These are phyloP conservation scores for Bactericera cockerelli DNA, from an alignment of 1,140 invertebrate species.

Conservation along the genomic window DNA sequence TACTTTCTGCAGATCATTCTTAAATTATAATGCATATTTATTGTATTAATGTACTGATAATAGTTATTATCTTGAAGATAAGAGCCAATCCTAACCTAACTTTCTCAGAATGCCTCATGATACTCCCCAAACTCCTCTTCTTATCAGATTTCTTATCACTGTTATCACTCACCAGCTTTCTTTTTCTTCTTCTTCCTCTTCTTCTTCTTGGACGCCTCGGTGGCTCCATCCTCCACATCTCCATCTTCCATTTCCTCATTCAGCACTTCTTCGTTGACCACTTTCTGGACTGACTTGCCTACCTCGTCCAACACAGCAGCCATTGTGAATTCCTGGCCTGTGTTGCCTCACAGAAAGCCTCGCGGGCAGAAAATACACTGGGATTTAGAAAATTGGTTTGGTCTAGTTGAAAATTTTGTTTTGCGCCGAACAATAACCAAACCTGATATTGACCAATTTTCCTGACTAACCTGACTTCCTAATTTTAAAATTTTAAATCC, in stretches of 20 bases:
- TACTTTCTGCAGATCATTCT: too few relatives aligned
- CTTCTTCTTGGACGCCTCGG: conserved; percentile 45
- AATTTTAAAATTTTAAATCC: too few relatives aligned
- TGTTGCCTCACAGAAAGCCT: too few relatives aligned
- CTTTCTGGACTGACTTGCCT: conserved; percentile 33
- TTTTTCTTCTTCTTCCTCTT: conserved; percentile 62
- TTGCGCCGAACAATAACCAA: too few relatives aligned
- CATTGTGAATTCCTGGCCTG: conserved; percentile 29
- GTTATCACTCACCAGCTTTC: conserved; percentile 39
- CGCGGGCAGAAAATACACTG: too few relatives aligned
- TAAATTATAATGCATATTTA: too few relatives aligned
- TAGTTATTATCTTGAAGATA: too few relatives aligned
- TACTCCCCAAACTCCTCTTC: neutral
- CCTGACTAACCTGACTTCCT: too few relatives aligned
- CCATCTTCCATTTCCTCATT: conserved; percentile 32
- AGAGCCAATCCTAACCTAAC: conserved; percentile 6
- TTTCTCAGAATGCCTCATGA: neutral
- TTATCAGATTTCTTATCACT: neutral
- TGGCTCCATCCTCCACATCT: conserved; percentile 34
- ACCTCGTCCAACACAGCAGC: conserved; percentile 37
- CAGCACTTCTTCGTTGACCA: conserved; percentile 28
- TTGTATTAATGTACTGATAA: too few relatives aligned
- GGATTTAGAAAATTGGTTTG: too few relatives aligned
- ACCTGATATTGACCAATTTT: too few relatives aligned
- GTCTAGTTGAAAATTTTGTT: too few relatives aligned